Base-by-base conservation (phyloP, 2,113 vertebrate species). In the Salvelinus sp. region DNA sequence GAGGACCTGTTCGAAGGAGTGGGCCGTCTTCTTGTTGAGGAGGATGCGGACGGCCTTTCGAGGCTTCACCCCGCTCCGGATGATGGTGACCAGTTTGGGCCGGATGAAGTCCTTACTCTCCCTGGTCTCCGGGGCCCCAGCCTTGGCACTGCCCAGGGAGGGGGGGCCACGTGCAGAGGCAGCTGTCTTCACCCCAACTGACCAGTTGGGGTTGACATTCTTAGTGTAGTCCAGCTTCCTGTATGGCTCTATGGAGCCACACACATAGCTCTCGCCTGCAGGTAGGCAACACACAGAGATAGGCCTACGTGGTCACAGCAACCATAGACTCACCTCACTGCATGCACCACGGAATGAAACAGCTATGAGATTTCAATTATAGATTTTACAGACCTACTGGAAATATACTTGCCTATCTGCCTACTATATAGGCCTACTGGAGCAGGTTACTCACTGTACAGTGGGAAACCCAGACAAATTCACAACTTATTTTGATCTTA, bases 151-250 rank as follows among this genome's bases (percentile, higher is more conserved):
- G 64, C 93, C 95, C 69, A 98, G 93, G 6, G 96, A 96, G 0
- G 93, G 88, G 79, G 96, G 95, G 0, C 93, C 91, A 28, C 96
- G 94, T 28, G 89, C 83, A 48, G 91, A 70, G 33, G 90, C 82
- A 57, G 89, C 86, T 76, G 96, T 95, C 91, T 92, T 95, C 22
- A 95, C 92, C 22, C 97, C 98, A 78, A 97, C 95, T 0, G 96
- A 94, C 98, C 98, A 99, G 90, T 99, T 99, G 72, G 98, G 98
- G 82, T 98, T 99, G 84, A 98, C 96, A 63, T 99, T 99, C 94
- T 97, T 98, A 18, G 95, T 98, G 90, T 99, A 99, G 72, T 99
- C 98, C 90, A 99, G 85, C 74, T 93, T 95, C 92, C 98, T 99
- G 89, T 93, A 99, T 63, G 97, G 95, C 79, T 99, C 98, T 69